A percentile compares a stretch with the other conserved stretches of the same genome.
phyloP scores from a whole-genome alignment of 2,113 vertebrate species.

The Pseudonaja textilis region DNA sequence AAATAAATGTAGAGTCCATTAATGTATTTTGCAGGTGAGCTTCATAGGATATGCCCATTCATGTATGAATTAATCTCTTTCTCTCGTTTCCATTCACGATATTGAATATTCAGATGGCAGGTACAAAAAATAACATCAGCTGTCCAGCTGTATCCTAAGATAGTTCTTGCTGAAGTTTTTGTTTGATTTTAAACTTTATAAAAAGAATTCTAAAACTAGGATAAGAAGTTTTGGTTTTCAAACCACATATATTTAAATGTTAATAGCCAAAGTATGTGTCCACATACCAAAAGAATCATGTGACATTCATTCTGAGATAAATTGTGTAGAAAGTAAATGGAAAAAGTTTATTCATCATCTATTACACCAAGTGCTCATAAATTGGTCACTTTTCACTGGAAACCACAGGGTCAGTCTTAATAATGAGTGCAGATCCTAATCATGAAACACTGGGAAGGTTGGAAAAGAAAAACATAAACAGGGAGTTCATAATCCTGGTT shows the following conservation, averaged over 20 bases:
- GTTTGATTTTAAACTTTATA: neutral
- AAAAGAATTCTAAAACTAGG: neutral
- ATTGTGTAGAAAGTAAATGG: constrained; percentile 47
- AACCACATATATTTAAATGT: constrained; percentile 22
- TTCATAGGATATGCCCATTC: neutral
- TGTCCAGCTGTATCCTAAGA: neutral
- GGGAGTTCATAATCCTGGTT: neutral
- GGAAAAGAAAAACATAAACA: neutral
- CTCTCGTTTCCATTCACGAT: neutral
- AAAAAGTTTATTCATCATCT: constrained; percentile 39
- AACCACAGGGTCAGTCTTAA: constrained; percentile 7
- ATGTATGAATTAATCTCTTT: neutral
- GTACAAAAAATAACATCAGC: neutral
- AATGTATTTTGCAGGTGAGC: constrained; percentile 1
- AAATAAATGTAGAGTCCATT: neutral
- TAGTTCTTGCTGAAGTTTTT: constrained; percentile 5
- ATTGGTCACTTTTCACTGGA: constrained; percentile 30
- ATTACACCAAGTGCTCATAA: constrained; percentile 19
- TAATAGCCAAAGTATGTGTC: neutral
- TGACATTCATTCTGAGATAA: constrained; percentile 57
- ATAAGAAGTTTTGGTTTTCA: neutral
- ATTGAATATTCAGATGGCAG: constrained; percentile 19
- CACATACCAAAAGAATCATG: constrained; percentile 27
- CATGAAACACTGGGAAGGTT: neutral
- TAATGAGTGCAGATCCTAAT: neutral